Conservation (phyloP, 2,797 vertebrate species). For the Pipistrellus pygmaeus region DNA sequence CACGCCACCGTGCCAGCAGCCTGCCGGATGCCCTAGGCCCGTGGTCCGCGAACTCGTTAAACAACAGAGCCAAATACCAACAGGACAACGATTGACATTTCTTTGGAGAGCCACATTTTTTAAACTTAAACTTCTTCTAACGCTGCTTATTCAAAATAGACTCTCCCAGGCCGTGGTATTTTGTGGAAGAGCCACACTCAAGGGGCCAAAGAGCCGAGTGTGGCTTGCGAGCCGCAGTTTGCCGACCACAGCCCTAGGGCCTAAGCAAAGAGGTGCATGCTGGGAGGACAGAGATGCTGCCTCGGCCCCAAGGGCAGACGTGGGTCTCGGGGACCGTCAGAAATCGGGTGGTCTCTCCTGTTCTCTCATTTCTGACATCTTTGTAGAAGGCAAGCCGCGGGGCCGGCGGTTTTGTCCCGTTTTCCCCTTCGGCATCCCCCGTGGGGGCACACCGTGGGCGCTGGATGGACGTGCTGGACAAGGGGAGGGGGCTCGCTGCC, state of each 20-base stretch:
- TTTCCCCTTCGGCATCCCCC: not conserved
- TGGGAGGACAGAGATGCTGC: not conserved
- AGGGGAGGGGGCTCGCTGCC: not conserved
- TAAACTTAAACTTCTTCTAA: too few relatives aligned
- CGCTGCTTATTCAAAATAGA: too few relatives aligned
- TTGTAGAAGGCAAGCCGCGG: not conserved
- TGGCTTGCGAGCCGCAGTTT: too few relatives aligned
- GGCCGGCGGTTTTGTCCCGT: not conserved
- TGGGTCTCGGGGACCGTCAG: too few relatives aligned
- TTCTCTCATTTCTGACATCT: not conserved
- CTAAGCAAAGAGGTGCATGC: not conserved
- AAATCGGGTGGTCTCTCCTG: not conserved
- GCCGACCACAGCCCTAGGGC: too few relatives aligned
- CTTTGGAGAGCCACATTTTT: too few relatives aligned
- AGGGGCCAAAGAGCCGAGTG: too few relatives aligned
- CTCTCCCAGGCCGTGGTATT: too few relatives aligned
- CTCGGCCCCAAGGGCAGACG: not conserved
- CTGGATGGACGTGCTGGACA: fast-evolving
- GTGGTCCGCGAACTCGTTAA: too few relatives aligned
- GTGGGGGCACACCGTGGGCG: fast-evolving
- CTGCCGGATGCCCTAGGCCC: not conserved
- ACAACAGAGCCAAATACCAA: too few relatives aligned
- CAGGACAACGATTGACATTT: too few relatives aligned
- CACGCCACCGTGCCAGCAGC: not conserved
- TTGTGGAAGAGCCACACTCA: too few relatives aligned